phyloP scores from a whole-genome alignment of 1,140 invertebrate species.

The Nasonia longicornis region DNA sequence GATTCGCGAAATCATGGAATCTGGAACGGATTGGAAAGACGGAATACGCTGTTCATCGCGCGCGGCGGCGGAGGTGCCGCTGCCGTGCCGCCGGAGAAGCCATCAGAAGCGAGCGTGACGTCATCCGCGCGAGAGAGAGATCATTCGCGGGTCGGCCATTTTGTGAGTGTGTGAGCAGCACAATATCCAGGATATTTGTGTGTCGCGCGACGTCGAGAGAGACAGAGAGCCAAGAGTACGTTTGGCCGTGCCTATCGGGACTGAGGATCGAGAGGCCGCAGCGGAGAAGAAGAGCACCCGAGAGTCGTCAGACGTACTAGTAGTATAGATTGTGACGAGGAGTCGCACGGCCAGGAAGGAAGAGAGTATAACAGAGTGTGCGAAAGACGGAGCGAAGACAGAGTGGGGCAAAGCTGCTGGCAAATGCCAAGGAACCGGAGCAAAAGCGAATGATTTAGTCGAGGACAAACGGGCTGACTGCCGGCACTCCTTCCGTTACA shows the following conservation, averaged over 20 bases:
- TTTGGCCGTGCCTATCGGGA: neutral
- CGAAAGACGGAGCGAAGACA: neutral
- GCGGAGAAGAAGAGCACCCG: neutral
- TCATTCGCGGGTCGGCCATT: slow-evolving; percentile 64
- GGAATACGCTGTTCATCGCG: neutral
- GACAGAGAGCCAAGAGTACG: slow-evolving; percentile 46
- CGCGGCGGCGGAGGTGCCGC: neutral
- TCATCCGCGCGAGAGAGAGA: slow-evolving; percentile 53
- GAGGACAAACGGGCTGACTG: slow-evolving; percentile 45
- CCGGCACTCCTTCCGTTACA: slow-evolving; percentile 50
- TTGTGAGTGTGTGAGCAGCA: slow-evolving; percentile 64
- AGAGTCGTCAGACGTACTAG: neutral
- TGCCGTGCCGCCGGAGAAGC: slow-evolving; percentile 15
- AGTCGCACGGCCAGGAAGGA: neutral
- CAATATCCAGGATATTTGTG: slow-evolving; percentile 46
- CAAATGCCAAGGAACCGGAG: slow-evolving; percentile 34
- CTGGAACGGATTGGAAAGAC: neutral
- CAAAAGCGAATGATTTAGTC: slow-evolving; percentile 64
- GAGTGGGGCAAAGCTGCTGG: slow-evolving; percentile 5
- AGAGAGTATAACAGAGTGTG: neutral
- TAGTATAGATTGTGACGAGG: neutral
- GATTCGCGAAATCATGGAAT: neutral
- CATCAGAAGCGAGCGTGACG: slow-evolving; percentile 57
- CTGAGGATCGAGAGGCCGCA: neutral
- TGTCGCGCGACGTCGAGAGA: slow-evolving; percentile 41